Evolutionary conservation across 2,888 invertebrate species (phyloP).

Genomic region (Melieria crassipennis): DNA sequence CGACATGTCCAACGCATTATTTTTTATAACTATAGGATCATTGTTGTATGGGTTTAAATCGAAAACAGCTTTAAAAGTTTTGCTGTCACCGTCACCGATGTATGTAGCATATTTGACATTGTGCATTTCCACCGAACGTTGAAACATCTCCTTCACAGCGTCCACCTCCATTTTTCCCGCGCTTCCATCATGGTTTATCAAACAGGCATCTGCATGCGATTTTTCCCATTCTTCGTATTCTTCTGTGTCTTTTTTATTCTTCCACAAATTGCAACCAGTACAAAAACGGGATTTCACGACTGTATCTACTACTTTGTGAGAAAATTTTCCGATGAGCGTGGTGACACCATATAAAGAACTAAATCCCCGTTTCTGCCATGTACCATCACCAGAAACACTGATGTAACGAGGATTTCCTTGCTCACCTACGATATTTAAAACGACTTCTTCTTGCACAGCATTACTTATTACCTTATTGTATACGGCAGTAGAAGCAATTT

Average conservation of each 20-base stretch:
- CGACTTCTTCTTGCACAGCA: background rate
- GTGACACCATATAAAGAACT: background rate
- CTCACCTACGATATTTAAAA: background rate
- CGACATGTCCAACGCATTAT: too few species aligned
- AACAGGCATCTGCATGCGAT: background rate
- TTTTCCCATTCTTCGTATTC: background rate
- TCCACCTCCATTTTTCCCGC: constrained; percentile 4
- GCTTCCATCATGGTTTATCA: background rate
- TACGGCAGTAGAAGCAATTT: too few species aligned
- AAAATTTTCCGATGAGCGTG: constrained; percentile 3
- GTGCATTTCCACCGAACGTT: background rate
- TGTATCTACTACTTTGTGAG: background rate
- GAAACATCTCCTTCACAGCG: constrained; percentile 7
- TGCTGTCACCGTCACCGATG: constrained; percentile 5
- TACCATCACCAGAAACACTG: constrained; percentile 1
- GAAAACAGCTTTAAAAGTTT: constrained; percentile 6
- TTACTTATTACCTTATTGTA: background rate
- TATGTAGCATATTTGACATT: background rate
- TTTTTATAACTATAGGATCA: background rate
- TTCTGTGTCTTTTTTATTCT: background rate
- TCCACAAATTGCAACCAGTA: background rate
- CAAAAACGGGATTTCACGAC: constrained; percentile 3
- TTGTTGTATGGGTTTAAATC: constrained; percentile 11
- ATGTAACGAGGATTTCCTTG: background rate
- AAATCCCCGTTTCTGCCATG: background rate